Conservation (phyloP, 2,113 vertebrate genomes). For the Chiloscyllium plagiosum region DNA sequence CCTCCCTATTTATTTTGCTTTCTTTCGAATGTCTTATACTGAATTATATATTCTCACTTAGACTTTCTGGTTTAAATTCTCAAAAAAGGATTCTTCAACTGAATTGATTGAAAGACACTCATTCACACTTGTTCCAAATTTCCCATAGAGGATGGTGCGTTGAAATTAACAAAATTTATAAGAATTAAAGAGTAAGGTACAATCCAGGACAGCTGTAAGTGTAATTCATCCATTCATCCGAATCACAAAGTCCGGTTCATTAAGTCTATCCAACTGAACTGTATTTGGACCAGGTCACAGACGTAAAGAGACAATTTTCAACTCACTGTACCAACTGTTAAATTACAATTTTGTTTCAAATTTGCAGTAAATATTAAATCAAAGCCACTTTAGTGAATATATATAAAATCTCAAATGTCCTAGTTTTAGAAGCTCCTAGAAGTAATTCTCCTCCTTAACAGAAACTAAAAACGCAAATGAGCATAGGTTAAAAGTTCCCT, state of each 20-base stretch:
- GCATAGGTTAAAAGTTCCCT: not conserved
- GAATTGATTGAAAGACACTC: not conserved
- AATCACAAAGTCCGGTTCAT: not conserved
- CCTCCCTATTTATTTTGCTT: not conserved
- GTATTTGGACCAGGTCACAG: not conserved
- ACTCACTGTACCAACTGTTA: not conserved
- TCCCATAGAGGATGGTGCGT: not conserved
- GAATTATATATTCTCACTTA: not conserved
- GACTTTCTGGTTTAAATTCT: not conserved
- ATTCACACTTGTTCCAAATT: not conserved
- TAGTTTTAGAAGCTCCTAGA: no score
- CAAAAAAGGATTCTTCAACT: not conserved
- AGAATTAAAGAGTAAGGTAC: not conserved
- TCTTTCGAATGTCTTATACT: not conserved
- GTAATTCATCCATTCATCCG: not conserved
- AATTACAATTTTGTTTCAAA: not conserved
- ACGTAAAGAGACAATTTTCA: not conserved
- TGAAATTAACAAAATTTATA: not conserved
- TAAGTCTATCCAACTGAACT: not conserved
- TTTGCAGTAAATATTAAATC: not conserved
- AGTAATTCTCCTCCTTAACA: not conserved
- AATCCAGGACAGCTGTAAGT: not conserved
- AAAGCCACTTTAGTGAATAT: not conserved
- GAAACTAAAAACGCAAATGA: not conserved
- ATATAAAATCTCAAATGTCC: not conserved